These are phyloP conservation scores for Poicephalus meyeri DNA, from an alignment of 2,113 vertebrate genomes.

Conservation along the genomic window DNA sequence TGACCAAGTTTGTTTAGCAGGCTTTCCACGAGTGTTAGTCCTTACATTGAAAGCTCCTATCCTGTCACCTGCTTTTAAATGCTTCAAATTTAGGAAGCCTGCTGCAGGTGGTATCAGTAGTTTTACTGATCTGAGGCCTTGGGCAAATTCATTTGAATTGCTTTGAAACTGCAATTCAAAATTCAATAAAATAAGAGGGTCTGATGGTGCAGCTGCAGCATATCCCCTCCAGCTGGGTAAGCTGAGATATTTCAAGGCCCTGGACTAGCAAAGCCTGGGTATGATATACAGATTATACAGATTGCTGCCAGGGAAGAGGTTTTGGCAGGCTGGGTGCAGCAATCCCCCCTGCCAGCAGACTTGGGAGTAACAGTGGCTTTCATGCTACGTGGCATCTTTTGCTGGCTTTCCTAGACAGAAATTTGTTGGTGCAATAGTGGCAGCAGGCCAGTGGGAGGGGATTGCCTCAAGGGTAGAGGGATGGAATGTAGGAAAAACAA, in stretches of 20 bases:
- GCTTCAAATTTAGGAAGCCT: constrained; percentile 70
- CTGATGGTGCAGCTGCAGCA: constrained; percentile 77
- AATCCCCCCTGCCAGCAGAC: constrained; percentile 65
- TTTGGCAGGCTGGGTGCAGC: constrained; percentile 62
- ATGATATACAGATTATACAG: constrained; percentile 57
- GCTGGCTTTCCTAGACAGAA: constrained; percentile 67
- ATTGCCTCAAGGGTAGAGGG: constrained; percentile 74
- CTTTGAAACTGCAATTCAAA: constrained; percentile 79
- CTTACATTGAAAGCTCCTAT: constrained; percentile 68
- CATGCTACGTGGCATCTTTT: constrained; percentile 33
- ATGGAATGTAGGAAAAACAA: constrained; percentile 71
- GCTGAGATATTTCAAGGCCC: constrained; percentile 69
- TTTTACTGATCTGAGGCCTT: constrained; percentile 74
- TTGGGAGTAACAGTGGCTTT: constrained; percentile 61
- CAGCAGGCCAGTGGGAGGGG: constrained; percentile 66
- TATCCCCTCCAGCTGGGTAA: constrained; percentile 78
- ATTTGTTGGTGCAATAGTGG: constrained; percentile 42
- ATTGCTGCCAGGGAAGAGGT: constrained; percentile 69
- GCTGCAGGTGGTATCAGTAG: constrained; percentile 72
- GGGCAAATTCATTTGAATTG: constrained; percentile 77
- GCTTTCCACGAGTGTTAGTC: constrained; percentile 52
- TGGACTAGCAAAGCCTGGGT: constrained; percentile 67
- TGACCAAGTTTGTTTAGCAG: constrained; percentile 59
- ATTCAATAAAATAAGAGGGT: constrained; percentile 80
- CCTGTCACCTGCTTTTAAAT: constrained; percentile 78